Percentiles rank a stretch among this genome's conserved stretches.
These are phyloP conservation scores for Eospalax fontanierii DNA, from an alignment of 2,797 vertebrate genomes.

Conservation along the genomic window DNA sequence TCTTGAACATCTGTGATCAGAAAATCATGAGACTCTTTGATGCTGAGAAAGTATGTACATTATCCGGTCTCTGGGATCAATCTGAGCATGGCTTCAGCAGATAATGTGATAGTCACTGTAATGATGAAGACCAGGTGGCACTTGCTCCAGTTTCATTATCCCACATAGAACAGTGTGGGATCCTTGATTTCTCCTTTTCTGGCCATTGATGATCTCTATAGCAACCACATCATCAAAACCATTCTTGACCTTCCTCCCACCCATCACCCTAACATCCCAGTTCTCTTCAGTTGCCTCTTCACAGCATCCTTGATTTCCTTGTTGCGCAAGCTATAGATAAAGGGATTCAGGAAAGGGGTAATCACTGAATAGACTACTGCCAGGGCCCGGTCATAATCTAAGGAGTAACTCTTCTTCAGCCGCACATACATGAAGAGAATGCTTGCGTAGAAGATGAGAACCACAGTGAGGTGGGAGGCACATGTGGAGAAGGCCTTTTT, in stretches of 20 bases:
- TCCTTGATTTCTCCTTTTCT: neutral
- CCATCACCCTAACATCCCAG: neutral
- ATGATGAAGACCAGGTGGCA: neutral
- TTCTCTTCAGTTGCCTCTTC: slow-evolving; percentile 67
- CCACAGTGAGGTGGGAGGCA: slow-evolving; percentile 90
- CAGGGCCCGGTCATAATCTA: slow-evolving; percentile 81
- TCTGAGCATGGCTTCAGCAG: neutral
- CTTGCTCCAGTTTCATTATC: neutral
- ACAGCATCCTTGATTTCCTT: slow-evolving; percentile 86
- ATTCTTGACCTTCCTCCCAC: rapidly evolving
- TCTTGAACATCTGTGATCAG: neutral
- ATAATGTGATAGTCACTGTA: rapidly evolving
- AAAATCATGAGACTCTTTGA: neutral
- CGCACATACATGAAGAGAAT: slow-evolving; percentile 86
- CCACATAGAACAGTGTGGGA: neutral
- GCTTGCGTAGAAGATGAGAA: slow-evolving; percentile 87
- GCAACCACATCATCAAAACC: neutral
- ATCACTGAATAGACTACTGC: slow-evolving; percentile 81
- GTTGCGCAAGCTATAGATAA: slow-evolving; percentile 90
- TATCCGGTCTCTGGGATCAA: neutral
- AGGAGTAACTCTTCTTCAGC: slow-evolving; percentile 84
- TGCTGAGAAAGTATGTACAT: neutral
- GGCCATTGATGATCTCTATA: rapidly evolving
- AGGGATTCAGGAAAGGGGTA: slow-evolving; percentile 91
- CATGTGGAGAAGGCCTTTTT: slow-evolving; percentile 91